phyloP scores from a whole-genome alignment of 2,888 invertebrate genomes.

The Anorthoa munda region DNA sequence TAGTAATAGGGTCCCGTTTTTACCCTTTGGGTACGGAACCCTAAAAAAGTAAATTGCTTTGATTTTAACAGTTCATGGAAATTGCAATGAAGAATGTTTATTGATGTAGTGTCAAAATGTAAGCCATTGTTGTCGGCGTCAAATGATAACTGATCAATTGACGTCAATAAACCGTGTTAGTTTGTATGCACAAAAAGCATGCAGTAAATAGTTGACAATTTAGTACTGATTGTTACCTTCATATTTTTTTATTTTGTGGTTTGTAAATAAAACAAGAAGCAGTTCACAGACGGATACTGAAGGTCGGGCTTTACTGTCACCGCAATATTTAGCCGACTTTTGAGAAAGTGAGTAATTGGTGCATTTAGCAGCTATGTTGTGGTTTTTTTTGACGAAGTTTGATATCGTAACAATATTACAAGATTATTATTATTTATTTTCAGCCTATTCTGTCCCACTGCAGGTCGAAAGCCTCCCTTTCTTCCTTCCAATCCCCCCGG shows the following conservation, averaged over 20 bases:
- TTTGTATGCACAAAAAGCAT: background rate
- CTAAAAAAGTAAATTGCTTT: background rate
- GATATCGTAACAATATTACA: no score
- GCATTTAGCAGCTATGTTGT: no score
- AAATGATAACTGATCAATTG: background rate
- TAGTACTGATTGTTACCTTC: slow-evolving; percentile 14
- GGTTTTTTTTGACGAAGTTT: background rate
- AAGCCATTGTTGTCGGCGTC: no score
- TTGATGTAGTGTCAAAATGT: background rate
- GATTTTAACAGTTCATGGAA: background rate
- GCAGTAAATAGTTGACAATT: background rate
- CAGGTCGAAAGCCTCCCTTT: no score
- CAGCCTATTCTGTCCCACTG: no score
- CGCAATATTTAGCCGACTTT: background rate
- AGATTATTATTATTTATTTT: no score
- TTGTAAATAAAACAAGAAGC: slow-evolving; percentile 2
- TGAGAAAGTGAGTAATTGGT: background rate
- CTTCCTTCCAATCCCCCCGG: no score
- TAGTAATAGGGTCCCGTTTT: no score
- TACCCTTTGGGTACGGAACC: no score
- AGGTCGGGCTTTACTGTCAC: slow-evolving; percentile 15
- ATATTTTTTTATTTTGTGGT: slow-evolving; percentile 15
- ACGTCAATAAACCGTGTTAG: background rate
- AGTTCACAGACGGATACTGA: slow-evolving; percentile 1
- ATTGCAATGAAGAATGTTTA: no score